Evolutionary conservation across 92 coral and sea anemone species (phyloP), one percentile per base, ranked within the genome.

Genomic region (Bergia sp.): DNA sequence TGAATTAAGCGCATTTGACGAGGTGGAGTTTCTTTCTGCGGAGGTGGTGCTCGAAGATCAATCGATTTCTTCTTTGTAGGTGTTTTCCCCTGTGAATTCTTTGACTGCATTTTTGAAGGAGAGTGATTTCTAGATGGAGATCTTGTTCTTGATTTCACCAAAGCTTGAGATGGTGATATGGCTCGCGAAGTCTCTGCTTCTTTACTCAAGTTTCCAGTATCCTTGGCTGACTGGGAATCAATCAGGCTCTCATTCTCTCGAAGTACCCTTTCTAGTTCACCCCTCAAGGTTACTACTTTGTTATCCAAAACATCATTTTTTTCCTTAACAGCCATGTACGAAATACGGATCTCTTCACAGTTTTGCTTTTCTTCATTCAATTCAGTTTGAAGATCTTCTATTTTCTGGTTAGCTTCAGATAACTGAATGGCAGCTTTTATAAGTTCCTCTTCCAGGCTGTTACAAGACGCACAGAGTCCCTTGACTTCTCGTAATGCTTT

Each of bases 391-490:
- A 95, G 89, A 40, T 81, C 90, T 18, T 91, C 89, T 58, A 93
- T 93, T 23, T 93, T 93, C 87, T 89, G 89, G 81, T 95, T 94
- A 10, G 96, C 94, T 50, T 93, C 93, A 45, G 95, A 91, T 3
- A 95, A 86, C 89, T 95, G 96, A 13, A 93, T 93, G 79, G 93
- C 90, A 43, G 92, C 94, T 82, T 92, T 93, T 47, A 91, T 88
- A 37, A 95, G 93, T 73, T 95, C 98, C 41, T 95, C 96, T 55
- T 95, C 96, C 81, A 95, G 92, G 81, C 90, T 94, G 15, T 95
- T 95, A 83, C 91, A 91, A 11, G 93, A 89, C 47, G 87, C 89
- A 71, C 73, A 92, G n/a, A 92, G 89, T 20, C 89, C 90, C 61
- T 78, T 74, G 36, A 89, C 64, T 61, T 89, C 94, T 40, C 81